Conservation (phyloP, 2,113 vertebrate species). For the Setophaga coronata region DNA sequence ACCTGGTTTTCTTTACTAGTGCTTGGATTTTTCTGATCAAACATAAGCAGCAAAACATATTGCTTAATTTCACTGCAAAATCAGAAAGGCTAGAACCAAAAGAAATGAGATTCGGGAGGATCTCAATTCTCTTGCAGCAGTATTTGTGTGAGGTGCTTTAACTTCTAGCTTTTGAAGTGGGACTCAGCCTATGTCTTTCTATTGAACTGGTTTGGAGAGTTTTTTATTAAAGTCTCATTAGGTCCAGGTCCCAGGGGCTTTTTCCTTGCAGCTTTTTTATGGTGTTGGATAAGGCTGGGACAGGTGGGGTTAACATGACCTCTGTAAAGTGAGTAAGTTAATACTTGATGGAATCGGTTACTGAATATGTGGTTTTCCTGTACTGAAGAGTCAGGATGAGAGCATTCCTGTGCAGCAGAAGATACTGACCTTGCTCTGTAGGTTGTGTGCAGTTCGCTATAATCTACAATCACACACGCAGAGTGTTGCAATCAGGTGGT, state of each 20-base stretch:
- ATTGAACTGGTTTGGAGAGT: neutral
- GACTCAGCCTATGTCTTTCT: neutral
- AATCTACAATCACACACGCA: accelerated
- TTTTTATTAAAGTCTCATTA: neutral
- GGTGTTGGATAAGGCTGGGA: too few species aligned
- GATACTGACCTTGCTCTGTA: neutral
- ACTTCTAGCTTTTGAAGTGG: neutral
- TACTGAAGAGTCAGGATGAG: neutral
- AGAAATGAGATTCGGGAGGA: neutral
- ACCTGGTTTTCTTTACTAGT: neutral
- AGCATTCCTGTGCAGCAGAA: neutral
- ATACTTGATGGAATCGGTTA: neutral
- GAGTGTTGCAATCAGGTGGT: neutral
- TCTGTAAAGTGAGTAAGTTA: neutral
- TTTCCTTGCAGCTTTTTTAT: neutral
- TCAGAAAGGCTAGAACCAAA: neutral
- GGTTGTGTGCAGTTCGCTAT: neutral
- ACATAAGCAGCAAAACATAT: neutral
- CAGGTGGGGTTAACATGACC: neutral
- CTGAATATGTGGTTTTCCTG: neutral
- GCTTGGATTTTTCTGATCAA: neutral
- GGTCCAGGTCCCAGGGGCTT: neutral
- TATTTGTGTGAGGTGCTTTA: neutral
- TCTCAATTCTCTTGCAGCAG: neutral
- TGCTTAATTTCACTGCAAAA: neutral